Evolutionary conservation across 53 echinoderm and acorn worm species (phyloP).

Genomic region (Apostichopus leukothele): DNA sequence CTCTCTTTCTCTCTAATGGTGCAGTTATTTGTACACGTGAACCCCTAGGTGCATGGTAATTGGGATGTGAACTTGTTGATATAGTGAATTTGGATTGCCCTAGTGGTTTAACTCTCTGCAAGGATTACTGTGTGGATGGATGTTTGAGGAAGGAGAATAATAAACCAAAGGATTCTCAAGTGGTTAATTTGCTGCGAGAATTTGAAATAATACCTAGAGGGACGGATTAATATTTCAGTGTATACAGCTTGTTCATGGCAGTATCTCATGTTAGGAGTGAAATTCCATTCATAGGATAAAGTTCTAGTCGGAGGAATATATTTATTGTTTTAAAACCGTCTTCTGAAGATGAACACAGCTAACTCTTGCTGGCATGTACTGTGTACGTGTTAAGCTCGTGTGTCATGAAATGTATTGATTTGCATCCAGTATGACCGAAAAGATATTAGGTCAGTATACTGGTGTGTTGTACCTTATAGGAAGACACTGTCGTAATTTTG

Average conservation of each 20-base stretch:
- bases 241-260: background rate
- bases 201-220: slow-evolving; percentile 3
- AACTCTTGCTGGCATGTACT: too few species aligned
- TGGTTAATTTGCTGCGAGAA: slow-evolving; percentile 3
- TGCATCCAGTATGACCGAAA: too few species aligned
- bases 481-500: too few species aligned
- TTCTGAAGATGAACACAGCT: too few species aligned
- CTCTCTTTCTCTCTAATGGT: background rate
- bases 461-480: too few species aligned
- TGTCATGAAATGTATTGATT: too few species aligned
- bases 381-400: too few species aligned
- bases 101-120: background rate
- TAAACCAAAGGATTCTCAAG: background rate
- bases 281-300: too few species aligned
- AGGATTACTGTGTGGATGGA: background rate
- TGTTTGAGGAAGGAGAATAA: slow-evolving; percentile 1
- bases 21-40: slow-evolving; percentile 6
- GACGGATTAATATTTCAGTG: background rate
- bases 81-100: background rate
- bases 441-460: too few species aligned
- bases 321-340: too few species aligned
- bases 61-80: slow-evolving; percentile 34
- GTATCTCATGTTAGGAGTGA: too few species aligned
- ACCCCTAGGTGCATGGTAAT: slow-evolving; percentile 24
- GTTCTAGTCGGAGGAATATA: too few species aligned